Evolutionary conservation across 2,888 invertebrate species (phyloP), one percentile per base, ranked within the genome.

Genomic region (Ormyrus rosae): DNA sequence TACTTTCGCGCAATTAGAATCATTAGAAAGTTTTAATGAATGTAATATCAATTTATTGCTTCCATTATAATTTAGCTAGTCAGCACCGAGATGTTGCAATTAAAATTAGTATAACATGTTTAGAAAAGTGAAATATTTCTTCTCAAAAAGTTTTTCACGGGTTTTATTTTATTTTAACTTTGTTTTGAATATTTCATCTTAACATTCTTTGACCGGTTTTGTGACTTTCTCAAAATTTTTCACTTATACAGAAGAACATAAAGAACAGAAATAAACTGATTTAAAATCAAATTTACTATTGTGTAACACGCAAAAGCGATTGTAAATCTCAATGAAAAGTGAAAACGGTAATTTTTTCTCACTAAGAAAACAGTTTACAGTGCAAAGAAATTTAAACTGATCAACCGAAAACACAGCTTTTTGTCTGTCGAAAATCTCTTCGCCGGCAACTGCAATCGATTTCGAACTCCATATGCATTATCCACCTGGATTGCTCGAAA

Each of bases 161-260:
- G 11, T 68, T 61, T 68, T 63, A 69, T 63, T 58, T 68, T 70
- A 70, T 67, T 70, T 46, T 70, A 61, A 77, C 63, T 77, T 70
- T 77, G 19, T 63, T 64, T 51, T n/a, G 63, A 77, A 67, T 77
- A 69, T 55, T 77, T 70, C 70, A 77, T 64, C 55, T 69, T 56
- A 46, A 19, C 61, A 77, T 63, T 63, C 70, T n/a, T 64, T 53
- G 64, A 56, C 55, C 10, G 50, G 64, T 56, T 60, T 70, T 64
- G 46, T 75, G 70, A 69, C 63, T 77, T 70, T 19, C 56, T 63
- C 34, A 19, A 48, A 70, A 77, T 55, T 77, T 77, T 53, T 56
- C 55, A 70, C 69, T 65, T 65, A 64, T 56, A 45, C 19, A 19
- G 67, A 50, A 34, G 34, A 34, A 34, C 34, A 3, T 4, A 34